Evolutionary conservation across 2,797 vertebrate species (phyloP).

Genomic region (Distichodus sexfasciatus): DNA sequence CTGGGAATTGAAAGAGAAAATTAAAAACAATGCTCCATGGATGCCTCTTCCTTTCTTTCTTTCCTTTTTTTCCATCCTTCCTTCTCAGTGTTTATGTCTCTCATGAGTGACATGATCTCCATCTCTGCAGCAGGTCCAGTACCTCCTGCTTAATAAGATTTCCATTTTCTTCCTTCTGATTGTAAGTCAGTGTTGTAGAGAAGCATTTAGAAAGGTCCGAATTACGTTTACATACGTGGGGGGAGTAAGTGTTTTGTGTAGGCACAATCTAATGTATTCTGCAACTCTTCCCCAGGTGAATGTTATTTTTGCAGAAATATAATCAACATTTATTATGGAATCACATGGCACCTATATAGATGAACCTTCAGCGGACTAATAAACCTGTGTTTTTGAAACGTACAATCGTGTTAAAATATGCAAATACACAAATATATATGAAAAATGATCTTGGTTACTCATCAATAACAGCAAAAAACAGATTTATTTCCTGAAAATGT

Average conservation of each 20-base stretch:
- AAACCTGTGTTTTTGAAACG: no score
- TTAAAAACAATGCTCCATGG: not conserved
- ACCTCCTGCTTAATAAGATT: slow-evolving; percentile 36
- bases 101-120: slow-evolving; percentile 2
- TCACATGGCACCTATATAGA: slow-evolving; percentile 8
- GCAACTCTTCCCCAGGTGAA: slow-evolving; percentile 24
- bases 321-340: slow-evolving; percentile 33
- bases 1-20: slow-evolving; percentile 13
- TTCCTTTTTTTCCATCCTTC: not conserved
- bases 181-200: not conserved
- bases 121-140: slow-evolving; percentile 6
- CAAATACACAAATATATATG: no score
- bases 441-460: no score
- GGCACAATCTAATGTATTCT: slow-evolving; percentile 9
- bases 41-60: not conserved
- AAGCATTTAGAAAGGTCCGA: not conserved
- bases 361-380: slow-evolving; percentile 9
- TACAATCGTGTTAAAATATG: no score
- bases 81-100: not conserved
- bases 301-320: slow-evolving; percentile 1
- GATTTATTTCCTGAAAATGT: no score
- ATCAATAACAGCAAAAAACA: no score
- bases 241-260: no score
- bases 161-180: not conserved
- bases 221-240: not conserved